Percentiles rank a stretch among this genome's conserved stretches.
Conservation (phyloP, 2,797 vertebrate genomes). For the Pseudochaenichthys georgianus region DNA sequence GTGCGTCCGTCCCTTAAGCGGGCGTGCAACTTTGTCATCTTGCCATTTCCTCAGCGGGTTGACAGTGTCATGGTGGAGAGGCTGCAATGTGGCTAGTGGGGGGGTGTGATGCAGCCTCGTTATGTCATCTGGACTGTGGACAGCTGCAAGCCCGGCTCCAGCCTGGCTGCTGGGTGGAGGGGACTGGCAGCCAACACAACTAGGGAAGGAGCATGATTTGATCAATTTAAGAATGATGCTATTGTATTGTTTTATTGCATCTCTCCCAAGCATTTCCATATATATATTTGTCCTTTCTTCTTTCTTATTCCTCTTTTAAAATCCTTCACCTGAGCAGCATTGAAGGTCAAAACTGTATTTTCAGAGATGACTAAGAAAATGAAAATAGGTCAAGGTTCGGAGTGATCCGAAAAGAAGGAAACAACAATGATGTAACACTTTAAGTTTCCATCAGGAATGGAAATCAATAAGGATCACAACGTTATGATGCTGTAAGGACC, state of each 20-base stretch:
- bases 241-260: not conserved
- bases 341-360: conserved; percentile 37
- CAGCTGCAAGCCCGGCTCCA: conserved; percentile 71
- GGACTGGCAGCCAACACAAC: conserved; percentile 44
- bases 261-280: not conserved
- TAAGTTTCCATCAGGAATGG: not conserved
- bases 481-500: conserved; percentile 24
- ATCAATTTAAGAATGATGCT: not conserved
- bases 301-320: not conserved
- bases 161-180: conserved; percentile 59
- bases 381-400: not conserved
- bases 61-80: conserved; percentile 62
- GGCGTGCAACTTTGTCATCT: conserved; percentile 56
- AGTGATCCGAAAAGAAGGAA: conserved; percentile 2
- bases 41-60: conserved; percentile 54
- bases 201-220: conserved; percentile 21
- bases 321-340: conserved; percentile 9
- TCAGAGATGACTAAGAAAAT: conserved; percentile 5
- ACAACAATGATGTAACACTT: conserved; percentile 16
- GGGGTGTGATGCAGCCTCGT: conserved; percentile 64
- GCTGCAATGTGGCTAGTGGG: conserved; percentile 58
- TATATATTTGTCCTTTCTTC: not conserved
- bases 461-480: conserved; percentile 48
- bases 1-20: conserved; percentile 25
- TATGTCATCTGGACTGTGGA: conserved; percentile 76